Conservation (phyloP, 2,797 vertebrate genomes). For the Centropyge bicolor region DNA sequence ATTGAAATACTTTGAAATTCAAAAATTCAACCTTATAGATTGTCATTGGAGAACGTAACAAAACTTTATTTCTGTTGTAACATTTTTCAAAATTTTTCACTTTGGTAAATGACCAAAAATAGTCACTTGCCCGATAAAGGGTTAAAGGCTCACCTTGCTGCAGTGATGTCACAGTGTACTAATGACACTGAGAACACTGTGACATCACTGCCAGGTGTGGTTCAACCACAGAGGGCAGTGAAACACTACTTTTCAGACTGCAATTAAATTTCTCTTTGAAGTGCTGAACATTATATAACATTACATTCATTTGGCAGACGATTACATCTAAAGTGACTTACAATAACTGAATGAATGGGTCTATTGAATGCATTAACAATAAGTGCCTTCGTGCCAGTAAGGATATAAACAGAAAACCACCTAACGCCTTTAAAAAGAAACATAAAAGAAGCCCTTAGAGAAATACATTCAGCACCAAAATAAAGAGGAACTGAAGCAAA, state of each 20-base stretch:
- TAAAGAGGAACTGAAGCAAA: slow-evolving; percentile 16
- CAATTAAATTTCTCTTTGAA: slow-evolving; percentile 16
- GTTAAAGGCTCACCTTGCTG: neutral
- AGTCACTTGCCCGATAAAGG: too few relatives aligned
- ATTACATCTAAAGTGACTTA: slow-evolving; percentile 10
- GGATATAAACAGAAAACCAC: slow-evolving; percentile 17
- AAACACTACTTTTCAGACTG: neutral
- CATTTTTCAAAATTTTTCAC: too few relatives aligned
- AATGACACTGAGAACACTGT: neutral
- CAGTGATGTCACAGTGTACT: neutral
- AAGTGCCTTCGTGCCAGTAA: slow-evolving; percentile 13
- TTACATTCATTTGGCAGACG: slow-evolving; percentile 23
- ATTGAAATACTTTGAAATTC: too few relatives aligned
- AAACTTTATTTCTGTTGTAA: too few relatives aligned
- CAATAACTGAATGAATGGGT: slow-evolving; percentile 2
- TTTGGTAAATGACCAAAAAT: too few relatives aligned
- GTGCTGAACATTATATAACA: neutral
- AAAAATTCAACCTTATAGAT: too few relatives aligned
- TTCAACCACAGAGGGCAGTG: neutral
- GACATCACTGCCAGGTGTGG: neutral
- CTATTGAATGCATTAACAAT: slow-evolving; percentile 14
- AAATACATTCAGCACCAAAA: slow-evolving; percentile 10
- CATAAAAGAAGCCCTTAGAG: slow-evolving; percentile 9
- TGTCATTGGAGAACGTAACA: too few relatives aligned
- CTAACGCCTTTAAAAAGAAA: slow-evolving; percentile 24